Conservation (phyloP, 2,113 vertebrate genomes). For the Ancistrus triradiatus region DNA sequence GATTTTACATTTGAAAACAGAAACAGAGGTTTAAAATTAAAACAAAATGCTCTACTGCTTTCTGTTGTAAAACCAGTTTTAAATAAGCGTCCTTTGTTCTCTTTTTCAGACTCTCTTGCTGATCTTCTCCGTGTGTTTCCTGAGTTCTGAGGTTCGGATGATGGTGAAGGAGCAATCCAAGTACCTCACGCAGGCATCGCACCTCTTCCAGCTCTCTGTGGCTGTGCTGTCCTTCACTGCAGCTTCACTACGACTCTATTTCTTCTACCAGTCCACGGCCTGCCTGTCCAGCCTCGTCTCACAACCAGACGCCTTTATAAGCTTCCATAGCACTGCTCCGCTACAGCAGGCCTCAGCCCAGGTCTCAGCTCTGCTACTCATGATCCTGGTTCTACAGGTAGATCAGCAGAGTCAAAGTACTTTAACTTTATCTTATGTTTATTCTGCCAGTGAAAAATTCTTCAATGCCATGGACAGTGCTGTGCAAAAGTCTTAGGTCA, state of each 20-base stretch:
- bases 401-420: too few species aligned
- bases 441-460: too few species aligned
- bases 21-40: too few species aligned
- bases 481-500: too few species aligned
- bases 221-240: conserved; percentile 59
- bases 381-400: conserved; percentile 67
- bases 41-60: too few species aligned
- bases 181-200: conserved; percentile 39
- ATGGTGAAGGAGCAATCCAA: conserved; percentile 44
- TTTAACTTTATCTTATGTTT: too few species aligned
- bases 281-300: conserved; percentile 52
- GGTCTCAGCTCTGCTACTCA: conserved; percentile 64
- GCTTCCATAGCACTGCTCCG: conserved; percentile 60
- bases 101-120: conserved; percentile 61
- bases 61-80: too few species aligned
- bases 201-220: conserved; percentile 58
- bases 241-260: conserved; percentile 59
- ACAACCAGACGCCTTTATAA: conserved; percentile 50
- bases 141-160: conserved; percentile 53
- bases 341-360: conserved; percentile 55
- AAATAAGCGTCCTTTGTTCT: neutral
- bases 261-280: conserved; percentile 43
- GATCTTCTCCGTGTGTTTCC: conserved; percentile 57
- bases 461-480: too few species aligned
- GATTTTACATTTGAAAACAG: too few species aligned